phyloP scores from a whole-genome alignment of 2,888 invertebrate species.

The Ophioninae sp. region DNA sequence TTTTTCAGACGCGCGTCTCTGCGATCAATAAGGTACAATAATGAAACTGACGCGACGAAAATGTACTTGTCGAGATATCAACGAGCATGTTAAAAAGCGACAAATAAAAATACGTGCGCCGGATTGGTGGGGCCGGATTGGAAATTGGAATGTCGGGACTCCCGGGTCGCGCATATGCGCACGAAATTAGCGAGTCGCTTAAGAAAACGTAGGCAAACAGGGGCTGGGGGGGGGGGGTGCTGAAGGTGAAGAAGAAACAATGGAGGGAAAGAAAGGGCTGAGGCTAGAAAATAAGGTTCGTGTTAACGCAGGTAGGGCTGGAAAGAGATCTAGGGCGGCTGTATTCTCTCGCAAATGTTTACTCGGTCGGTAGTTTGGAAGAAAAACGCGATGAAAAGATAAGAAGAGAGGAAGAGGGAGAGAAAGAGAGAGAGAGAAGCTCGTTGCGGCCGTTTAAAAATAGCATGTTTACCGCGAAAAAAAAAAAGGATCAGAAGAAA shows the following conservation, averaged over 20 bases:
- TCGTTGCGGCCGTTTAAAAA: slow-evolving; percentile 64
- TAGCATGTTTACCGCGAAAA: slow-evolving; percentile 56
- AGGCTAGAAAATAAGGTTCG: neutral
- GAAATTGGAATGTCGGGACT: neutral
- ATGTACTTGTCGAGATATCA: neutral
- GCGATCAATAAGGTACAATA: neutral
- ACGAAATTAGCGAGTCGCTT: neutral
- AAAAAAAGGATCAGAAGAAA: neutral
- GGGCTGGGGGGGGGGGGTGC: too few species aligned
- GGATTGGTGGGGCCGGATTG: neutral
- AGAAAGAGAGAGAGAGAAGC: slow-evolving; percentile 40
- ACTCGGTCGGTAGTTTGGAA: slow-evolving; percentile 49
- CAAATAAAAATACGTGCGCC: neutral
- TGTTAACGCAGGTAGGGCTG: slow-evolving; percentile 3
- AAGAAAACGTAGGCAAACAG: slow-evolving; percentile 14
- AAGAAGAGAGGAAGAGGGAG: neutral
- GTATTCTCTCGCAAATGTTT: slow-evolving; percentile 64
- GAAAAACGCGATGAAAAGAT: slow-evolving; percentile 6
- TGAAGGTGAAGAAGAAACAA: slow-evolving; percentile 34
- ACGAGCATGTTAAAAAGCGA: neutral
- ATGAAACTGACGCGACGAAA: neutral
- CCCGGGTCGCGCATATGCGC: neutral
- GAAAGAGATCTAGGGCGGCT: slow-evolving; percentile 48
- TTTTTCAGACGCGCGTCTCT: neutral
- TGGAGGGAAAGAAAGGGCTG: slow-evolving; percentile 7